Conservation (phyloP, 92 coral and sea anemone species). For the Siderastrea radians region DNA sequence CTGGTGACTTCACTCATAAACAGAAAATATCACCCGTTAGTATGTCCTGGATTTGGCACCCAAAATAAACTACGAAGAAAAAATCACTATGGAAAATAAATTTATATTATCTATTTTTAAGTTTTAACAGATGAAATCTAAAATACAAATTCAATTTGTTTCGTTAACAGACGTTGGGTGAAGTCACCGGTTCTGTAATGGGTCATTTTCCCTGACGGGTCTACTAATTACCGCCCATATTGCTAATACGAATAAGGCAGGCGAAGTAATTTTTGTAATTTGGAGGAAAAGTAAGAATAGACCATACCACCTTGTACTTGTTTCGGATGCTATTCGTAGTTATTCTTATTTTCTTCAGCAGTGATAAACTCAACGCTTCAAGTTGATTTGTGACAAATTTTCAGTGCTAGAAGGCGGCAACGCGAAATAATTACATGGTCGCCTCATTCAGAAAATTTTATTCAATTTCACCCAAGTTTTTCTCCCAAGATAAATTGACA, state of each 20-base stretch:
- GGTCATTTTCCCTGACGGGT: slow-evolving; percentile 5
- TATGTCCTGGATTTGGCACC: background rate
- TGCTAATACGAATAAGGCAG: background rate
- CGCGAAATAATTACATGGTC: background rate
- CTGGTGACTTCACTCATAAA: slow-evolving; percentile 52
- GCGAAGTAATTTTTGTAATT: background rate
- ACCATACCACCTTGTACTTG: background rate
- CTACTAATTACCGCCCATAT: background rate
- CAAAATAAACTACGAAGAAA: background rate
- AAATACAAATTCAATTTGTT: background rate
- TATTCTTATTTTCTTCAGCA: background rate
- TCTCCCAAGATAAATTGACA: background rate
- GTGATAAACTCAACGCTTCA: background rate
- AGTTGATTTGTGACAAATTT: background rate
- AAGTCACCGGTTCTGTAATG: slow-evolving; percentile 29
- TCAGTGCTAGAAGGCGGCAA: background rate
- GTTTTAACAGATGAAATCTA: background rate
- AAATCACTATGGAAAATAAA: background rate
- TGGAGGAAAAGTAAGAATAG: background rate
- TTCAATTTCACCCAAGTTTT: background rate
- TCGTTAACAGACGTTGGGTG: slow-evolving; percentile 2
- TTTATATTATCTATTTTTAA: background rate
- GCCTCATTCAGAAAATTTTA: background rate
- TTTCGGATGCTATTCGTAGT: background rate
- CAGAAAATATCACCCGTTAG: slow-evolving; percentile 36